phyloP scores from a whole-genome alignment of 2,113 vertebrate species.

The Corythornis madagascariensis region DNA sequence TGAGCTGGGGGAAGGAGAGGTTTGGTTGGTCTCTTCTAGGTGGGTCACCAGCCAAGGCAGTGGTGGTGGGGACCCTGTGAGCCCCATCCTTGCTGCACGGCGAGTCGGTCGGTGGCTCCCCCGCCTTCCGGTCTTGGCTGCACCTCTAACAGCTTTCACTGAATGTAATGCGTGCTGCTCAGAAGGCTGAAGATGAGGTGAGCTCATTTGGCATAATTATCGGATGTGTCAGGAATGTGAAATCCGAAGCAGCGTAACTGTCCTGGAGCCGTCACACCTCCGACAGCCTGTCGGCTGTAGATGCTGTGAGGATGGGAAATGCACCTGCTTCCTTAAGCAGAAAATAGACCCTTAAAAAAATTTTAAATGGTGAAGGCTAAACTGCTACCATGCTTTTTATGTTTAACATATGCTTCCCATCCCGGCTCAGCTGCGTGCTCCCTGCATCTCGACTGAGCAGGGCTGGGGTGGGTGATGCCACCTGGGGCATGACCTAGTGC shows the following conservation, averaged over 20 bases:
- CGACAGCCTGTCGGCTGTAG: conserved; percentile 54
- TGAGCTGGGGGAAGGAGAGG: neutral
- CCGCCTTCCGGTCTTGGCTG: neutral
- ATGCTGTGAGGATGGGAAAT: conserved; percentile 31
- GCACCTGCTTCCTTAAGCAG: conserved; percentile 72
- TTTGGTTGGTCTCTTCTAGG: neutral
- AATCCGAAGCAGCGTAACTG: conserved; percentile 47
- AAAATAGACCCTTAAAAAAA: conserved; percentile 67
- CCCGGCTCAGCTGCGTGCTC: neutral
- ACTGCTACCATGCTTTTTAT: neutral
- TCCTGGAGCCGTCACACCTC: conserved; percentile 66
- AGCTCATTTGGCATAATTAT: conserved; percentile 73
- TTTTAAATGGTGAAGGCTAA: neutral
- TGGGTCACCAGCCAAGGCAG: neutral
- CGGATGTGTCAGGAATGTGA: conserved; percentile 68
- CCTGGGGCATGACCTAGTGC: too few relatives aligned
- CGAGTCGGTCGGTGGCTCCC: neutral
- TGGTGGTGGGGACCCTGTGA: rapidly evolving
- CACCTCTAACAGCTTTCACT: neutral
- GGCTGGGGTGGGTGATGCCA: too few relatives aligned
- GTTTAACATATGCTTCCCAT: conserved; percentile 51
- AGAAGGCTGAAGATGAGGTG: conserved; percentile 52
- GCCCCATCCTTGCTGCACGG: rapidly evolving
- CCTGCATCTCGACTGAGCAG: too few relatives aligned
- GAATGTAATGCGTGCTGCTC: conserved; percentile 39